These are phyloP conservation scores for Mirza zaza DNA, from an alignment of 2,113 vertebrate genomes.

Conservation along the genomic window DNA sequence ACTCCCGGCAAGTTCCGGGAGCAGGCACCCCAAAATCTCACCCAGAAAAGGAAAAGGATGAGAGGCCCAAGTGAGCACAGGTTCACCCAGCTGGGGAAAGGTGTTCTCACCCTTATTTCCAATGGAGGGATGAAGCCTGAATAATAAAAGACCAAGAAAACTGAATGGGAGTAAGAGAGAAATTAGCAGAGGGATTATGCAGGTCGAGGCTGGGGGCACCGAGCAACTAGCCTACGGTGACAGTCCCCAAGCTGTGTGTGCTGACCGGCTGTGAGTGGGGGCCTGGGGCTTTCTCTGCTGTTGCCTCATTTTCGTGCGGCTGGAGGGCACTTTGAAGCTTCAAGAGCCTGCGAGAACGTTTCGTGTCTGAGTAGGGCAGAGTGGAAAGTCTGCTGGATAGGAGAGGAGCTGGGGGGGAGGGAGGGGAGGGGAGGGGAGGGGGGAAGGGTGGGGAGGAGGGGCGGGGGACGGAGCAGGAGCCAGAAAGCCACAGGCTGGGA, in stretches of 20 bases:
- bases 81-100: not conserved
- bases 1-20: not conserved
- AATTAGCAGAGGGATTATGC: not conserved
- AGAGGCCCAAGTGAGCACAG: not conserved
- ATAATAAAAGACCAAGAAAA: not conserved
- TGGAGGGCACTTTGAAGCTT: not conserved
- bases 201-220: not conserved
- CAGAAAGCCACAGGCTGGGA: not conserved
- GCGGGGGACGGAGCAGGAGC: not conserved
- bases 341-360: not conserved
- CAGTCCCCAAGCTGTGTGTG: not conserved
- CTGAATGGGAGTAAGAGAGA: not conserved
- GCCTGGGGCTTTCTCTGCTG: not conserved
- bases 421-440: too few relatives aligned
- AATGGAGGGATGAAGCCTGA: not conserved
- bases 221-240: not conserved
- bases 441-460: too few relatives aligned
- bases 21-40: not conserved
- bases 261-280: not conserved
- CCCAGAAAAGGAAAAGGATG: not conserved
- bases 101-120: not conserved
- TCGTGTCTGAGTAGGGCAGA: not conserved
- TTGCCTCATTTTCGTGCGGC: not conserved
- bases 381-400: not conserved
- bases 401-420: not conserved